phyloP scores from a whole-genome alignment of 2,797 vertebrate genomes.

The Apogon hyalosoma region DNA sequence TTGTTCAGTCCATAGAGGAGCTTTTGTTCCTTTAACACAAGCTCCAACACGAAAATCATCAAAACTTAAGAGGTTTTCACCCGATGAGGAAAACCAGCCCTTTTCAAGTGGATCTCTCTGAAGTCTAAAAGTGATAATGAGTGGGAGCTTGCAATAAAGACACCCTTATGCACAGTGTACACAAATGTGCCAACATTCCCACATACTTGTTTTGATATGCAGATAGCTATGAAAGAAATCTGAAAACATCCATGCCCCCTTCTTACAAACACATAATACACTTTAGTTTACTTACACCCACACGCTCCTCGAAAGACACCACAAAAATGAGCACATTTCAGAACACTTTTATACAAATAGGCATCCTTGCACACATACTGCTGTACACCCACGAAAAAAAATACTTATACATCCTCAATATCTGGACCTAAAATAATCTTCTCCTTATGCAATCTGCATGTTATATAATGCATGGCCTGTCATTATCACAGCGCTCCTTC shows the following conservation, averaged over 20 bases:
- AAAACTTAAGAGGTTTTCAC: conserved; percentile 45
- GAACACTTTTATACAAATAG: conserved; percentile 62
- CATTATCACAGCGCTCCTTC: conserved; percentile 82
- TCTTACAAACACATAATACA: conserved; percentile 73
- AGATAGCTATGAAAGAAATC: conserved; percentile 75
- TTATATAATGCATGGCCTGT: conserved; percentile 84
- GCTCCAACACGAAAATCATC: conserved; percentile 35
- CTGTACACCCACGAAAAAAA: conserved; percentile 65
- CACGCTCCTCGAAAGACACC: conserved; percentile 64
- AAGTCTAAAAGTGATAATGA: conserved; percentile 76
- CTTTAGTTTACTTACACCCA: conserved; percentile 70
- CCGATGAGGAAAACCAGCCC: conserved; percentile 40
- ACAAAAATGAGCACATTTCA: conserved; percentile 53
- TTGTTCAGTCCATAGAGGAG: conserved; percentile 22
- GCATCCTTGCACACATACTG: conserved; percentile 36
- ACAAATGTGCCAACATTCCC: conserved; percentile 73
- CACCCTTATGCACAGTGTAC: conserved; percentile 66
- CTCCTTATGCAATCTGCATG: conserved; percentile 81
- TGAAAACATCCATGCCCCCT: conserved; percentile 73
- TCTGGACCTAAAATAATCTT: conserved; percentile 79
- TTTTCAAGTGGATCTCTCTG: conserved; percentile 62
- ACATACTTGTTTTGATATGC: conserved; percentile 80
- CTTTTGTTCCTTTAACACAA: conserved; percentile 12
- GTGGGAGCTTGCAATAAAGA: conserved; percentile 73
- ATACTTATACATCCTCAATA: conserved; percentile 77